Evolutionary conservation across 2,113 vertebrate species (phyloP).

Genomic region (Stegostoma tigrinum): DNA sequence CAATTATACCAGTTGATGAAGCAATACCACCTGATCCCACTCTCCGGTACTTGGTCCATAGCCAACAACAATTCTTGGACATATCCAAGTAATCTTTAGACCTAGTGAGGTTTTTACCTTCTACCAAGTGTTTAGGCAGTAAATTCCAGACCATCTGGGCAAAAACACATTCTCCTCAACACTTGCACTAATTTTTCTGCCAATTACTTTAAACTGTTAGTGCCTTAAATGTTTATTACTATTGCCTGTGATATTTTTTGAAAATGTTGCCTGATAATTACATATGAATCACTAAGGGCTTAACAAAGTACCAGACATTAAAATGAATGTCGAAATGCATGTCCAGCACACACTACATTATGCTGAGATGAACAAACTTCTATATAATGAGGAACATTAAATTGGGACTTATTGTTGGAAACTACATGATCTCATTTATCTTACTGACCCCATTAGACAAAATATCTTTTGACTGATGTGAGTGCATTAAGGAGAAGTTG

Average conservation of each 20-base stretch:
- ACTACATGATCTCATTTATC: slow-evolving; percentile 11
- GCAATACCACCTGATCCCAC: background rate
- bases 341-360: background rate
- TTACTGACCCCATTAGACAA: background rate
- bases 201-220: background rate
- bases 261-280: background rate
- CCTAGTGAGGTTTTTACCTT: background rate
- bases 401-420: background rate
- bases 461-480: background rate
- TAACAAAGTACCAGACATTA: background rate
- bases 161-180: background rate
- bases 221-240: background rate
- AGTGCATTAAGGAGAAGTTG: background rate
- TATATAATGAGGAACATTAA: background rate
- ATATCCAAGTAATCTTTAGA: background rate
- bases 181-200: background rate
- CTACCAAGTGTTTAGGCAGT: background rate
- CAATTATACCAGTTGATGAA: background rate
- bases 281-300: background rate
- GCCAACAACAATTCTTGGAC: background rate
- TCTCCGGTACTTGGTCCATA: background rate
- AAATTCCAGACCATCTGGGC: background rate
- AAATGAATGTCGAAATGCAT: background rate
- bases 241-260: background rate
- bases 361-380: background rate